Conservation (phyloP, 2,113 vertebrate species). For the Phaethornis superciliosus region DNA sequence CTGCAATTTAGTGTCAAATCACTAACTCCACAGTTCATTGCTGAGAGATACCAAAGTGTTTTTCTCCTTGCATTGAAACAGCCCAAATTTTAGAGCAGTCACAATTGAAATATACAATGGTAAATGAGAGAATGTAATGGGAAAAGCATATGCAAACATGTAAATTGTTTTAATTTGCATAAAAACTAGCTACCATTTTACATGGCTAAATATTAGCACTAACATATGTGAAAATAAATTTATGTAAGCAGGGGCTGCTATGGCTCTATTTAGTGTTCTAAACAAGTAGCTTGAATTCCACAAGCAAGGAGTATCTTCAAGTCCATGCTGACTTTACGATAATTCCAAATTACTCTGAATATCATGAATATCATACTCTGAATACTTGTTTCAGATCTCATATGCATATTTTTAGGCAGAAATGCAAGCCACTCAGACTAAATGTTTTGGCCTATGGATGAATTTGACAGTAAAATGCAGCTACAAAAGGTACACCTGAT, state of each 20-base stretch:
- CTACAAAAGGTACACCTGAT: not conserved
- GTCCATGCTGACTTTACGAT: not conserved
- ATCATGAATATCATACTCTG: not conserved
- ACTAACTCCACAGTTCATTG: not conserved
- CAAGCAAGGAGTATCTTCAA: not conserved
- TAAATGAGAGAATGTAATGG: not conserved
- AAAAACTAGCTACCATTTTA: not conserved
- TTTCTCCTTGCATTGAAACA: not conserved
- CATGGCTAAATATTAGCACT: not conserved
- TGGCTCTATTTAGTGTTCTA: not conserved
- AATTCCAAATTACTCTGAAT: not conserved
- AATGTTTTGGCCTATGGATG: not conserved
- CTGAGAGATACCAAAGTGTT: not conserved
- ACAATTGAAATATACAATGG: not conserved
- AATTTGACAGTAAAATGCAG: not conserved
- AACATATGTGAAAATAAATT: not conserved
- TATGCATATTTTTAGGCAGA: not conserved
- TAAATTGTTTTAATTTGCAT: not conserved
- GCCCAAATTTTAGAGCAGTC: not conserved
- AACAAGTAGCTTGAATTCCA: not conserved
- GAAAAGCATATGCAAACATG: not conserved
- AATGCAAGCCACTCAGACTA: not conserved
- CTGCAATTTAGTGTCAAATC: not conserved
- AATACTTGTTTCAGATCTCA: not conserved
- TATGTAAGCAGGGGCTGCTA: not conserved